A percentile compares a stretch with the other conserved stretches of the same genome.
Conservation (phyloP, 2,113 vertebrate species). For the Motacilla alba region DNA sequence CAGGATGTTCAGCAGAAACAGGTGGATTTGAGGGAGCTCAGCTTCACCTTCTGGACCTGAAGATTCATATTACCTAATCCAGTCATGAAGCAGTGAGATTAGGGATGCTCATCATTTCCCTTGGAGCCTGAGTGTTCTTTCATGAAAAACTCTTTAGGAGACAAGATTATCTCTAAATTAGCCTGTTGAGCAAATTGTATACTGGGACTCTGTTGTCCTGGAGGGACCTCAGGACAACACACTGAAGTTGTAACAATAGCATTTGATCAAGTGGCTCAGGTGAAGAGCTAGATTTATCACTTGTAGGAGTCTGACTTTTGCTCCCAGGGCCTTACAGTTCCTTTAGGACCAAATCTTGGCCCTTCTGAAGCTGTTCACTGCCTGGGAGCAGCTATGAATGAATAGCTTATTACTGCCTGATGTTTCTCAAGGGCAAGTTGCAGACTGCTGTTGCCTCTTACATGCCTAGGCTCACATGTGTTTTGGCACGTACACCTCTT, state of each 20-base stretch:
- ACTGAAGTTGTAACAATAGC: neutral
- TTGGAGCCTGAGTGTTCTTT: neutral
- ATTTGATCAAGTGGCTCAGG: neutral
- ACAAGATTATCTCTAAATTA: neutral
- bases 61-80: neutral
- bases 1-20: neutral
- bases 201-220: neutral
- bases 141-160: neutral
- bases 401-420: neutral
- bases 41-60: neutral
- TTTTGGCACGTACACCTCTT: constrained; percentile 18
- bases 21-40: neutral
- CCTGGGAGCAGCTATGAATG: neutral
- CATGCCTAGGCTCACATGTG: neutral
- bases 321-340: neutral
- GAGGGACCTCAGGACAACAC: neutral
- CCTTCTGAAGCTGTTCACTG: neutral
- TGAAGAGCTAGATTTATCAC: neutral
- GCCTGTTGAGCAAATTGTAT: neutral
- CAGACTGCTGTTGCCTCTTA: neutral
- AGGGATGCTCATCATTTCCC: neutral
- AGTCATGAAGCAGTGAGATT: neutral
- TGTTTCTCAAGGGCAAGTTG: neutral
- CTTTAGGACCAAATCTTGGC: neutral
- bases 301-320: neutral